Evolutionary conservation across 2,888 invertebrate species (phyloP), one percentile per base, ranked within the genome.

Genomic region (Cyaniris semiargus): DNA sequence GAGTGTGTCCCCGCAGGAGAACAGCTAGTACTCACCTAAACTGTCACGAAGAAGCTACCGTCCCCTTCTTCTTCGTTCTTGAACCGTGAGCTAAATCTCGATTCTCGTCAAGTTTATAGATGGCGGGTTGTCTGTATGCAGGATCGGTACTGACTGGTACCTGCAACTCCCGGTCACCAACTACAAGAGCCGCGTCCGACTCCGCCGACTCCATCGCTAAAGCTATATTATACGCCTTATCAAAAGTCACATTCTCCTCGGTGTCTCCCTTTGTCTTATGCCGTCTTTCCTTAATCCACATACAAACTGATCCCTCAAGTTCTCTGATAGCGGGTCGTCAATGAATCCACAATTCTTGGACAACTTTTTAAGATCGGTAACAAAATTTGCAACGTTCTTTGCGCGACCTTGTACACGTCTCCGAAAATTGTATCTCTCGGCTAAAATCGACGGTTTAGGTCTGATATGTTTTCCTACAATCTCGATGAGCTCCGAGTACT

Each of bases 291-390:
- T 13, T 5, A 78, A 15, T 0, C 79, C 79, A 21, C 77, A 79
- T 0, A 78, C 76, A 7, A 79, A 78, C 34, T 83, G 83, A 70
- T 84, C 83, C 0, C 83, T 44, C 10, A 84, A 66, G 34, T 80
- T 83, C 34, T 83, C 83, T 7, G 78, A 34, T 1, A 84, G 78
- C 66, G 70, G 44, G 8, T 66, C 38, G 8, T 8, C 5, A 0
- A 8, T 60, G 23, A 83, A 83, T 0, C 71, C 27, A 38, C 81
- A 83, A 71, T 74, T n/a, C 21, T 72, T 80, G 0, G 79, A 48
- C 48, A 83, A 3, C 72, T 76, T 80, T 70, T 82, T 82, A 3
- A 83, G 70, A n/a, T 76, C 81, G 5, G 81, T 0, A 0, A 48
- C 76, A 78, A 77, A 44, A 77, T 48, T 15, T 15, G 48, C 15